Percentiles rank a stretch among this genome's conserved stretches.
phyloP scores from a whole-genome alignment of 1,140 invertebrate species.

The Mesaphorura yosii region DNA sequence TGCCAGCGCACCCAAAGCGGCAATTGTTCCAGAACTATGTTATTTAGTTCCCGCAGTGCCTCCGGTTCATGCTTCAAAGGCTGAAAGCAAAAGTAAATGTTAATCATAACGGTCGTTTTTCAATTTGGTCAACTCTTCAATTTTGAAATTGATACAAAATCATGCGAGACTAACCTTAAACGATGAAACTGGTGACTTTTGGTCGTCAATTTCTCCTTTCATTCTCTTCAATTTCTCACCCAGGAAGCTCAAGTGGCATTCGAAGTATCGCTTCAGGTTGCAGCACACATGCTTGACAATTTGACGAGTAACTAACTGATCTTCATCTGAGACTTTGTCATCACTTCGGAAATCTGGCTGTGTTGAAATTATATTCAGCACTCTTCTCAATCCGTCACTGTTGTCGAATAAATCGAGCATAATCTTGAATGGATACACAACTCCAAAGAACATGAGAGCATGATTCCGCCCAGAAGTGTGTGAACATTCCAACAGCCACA shows the following conservation, averaged over 20 bases:
- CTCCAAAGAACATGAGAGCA: conserved; percentile 92
- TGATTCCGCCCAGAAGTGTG: conserved; percentile 91
- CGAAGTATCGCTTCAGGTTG: conserved; percentile 80
- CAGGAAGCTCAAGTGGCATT: conserved; percentile 76
- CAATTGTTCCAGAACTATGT: conserved; percentile 33
- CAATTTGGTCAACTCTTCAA: neutral
- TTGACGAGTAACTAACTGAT: conserved; percentile 84
- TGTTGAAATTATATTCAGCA: conserved; percentile 72
- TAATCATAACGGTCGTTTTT: neutral
- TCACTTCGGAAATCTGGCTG: conserved; percentile 34
- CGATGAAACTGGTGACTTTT: too few species aligned
- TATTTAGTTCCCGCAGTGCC: conserved; percentile 8
- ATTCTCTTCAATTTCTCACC: conserved; percentile 55
- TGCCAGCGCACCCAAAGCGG: conserved; percentile 23
- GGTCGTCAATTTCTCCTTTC: neutral
- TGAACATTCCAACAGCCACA: conserved; percentile 90
- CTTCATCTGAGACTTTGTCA: conserved; percentile 62
- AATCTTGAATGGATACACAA: conserved; percentile 81
- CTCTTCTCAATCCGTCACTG: conserved; percentile 77
- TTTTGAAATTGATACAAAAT: too few species aligned
- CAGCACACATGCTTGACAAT: conserved; percentile 84
- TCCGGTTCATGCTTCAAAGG: conserved; percentile 3
- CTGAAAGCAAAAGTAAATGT: neutral
- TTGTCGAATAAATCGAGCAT: conserved; percentile 86
- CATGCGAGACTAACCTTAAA: too few species aligned